Evolutionary conservation across 2,888 invertebrate genomes (phyloP), one percentile per base, ranked within the genome.

Genomic region (Scotopteryx bipunctaria): DNA sequence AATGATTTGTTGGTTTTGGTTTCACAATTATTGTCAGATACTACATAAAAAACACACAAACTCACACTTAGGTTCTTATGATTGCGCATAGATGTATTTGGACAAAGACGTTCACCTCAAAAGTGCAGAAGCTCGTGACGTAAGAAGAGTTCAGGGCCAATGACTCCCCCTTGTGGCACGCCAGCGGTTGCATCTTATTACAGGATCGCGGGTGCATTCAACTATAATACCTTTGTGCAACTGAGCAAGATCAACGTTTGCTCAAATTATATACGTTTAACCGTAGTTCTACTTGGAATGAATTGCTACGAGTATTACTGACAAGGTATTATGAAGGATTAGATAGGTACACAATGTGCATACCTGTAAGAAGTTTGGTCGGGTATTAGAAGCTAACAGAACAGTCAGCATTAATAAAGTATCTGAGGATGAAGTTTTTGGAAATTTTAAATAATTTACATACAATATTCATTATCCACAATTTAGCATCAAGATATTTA

Each of bases 131-230:
- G 41, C 23, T 51, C 37, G 49, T 67, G 66, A 63, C 59, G 66
- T 61, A 58, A 63, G 46, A 49, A 61, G 63, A 69, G 71, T 80
- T 74, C 77, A 80, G 71, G 80, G 81, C 72, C 77, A 78, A 76
- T 65, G 80, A 77, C 81, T 69, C 51, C 47, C 48, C 63, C 52
- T 56, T 50, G 50, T 35, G 50, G 63, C 63, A 63, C 71, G 68
- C 59, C 61, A 66, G 61, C 64, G 64, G 67, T 66, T 68, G 71
- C 72, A 71, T 66, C 70, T 68, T 57, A 55, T 60, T 60, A 61
- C 57, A 55, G 51, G 58, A 61, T 57, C 55, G 55, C 36, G 66
- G 61, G 79, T 75, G 73, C 79, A 78, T 79, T 79, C 79, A 80
- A 80, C 80, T 70, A 61, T 60, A 66, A 58, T 65, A 64, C 54